These are phyloP conservation scores for Drosophila busckii DNA, from an alignment of 1,140 invertebrate species.

Conservation along the genomic window DNA sequence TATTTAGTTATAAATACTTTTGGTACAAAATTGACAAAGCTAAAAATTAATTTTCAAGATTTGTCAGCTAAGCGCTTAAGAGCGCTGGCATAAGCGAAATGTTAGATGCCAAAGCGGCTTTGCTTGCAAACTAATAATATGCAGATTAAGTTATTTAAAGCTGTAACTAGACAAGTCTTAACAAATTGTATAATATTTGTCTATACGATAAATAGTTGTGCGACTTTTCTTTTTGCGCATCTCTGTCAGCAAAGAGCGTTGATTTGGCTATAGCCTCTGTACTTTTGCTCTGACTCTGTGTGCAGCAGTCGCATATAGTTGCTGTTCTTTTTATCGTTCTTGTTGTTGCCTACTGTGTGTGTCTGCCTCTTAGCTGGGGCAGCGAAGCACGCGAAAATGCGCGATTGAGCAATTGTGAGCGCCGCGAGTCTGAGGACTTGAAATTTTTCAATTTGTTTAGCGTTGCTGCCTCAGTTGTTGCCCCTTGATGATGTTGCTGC, in stretches of 20 bases:
- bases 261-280: conserved; percentile 18
- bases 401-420: conserved; percentile 71
- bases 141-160: too few relatives aligned
- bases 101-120: too few relatives aligned
- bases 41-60: too few relatives aligned
- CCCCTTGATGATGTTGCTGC: conserved; percentile 3
- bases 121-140: too few relatives aligned
- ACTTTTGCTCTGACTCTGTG: conserved; percentile 15
- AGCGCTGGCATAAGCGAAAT: too few relatives aligned
- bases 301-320: conserved; percentile 17
- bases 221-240: conserved; percentile 18
- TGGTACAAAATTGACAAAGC: too few relatives aligned
- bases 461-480: conserved; percentile 14
- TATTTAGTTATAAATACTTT: too few relatives aligned
- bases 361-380: conserved; percentile 6
- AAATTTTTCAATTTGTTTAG: conserved; percentile 73
- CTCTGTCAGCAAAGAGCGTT: conserved; percentile 14
- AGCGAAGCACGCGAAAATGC: conserved; percentile 55
- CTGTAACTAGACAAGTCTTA: too few relatives aligned
- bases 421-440: conserved; percentile 69
- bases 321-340: too few relatives aligned
- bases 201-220: neutral
- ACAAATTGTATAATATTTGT: too few relatives aligned
- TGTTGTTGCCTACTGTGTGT: conserved; percentile 16
- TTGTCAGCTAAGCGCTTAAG: too few relatives aligned